Evolutionary conservation across 2,888 invertebrate genomes (phyloP), one percentile per base, ranked within the genome.

Genomic region (Lasioglossum figueresi): DNA sequence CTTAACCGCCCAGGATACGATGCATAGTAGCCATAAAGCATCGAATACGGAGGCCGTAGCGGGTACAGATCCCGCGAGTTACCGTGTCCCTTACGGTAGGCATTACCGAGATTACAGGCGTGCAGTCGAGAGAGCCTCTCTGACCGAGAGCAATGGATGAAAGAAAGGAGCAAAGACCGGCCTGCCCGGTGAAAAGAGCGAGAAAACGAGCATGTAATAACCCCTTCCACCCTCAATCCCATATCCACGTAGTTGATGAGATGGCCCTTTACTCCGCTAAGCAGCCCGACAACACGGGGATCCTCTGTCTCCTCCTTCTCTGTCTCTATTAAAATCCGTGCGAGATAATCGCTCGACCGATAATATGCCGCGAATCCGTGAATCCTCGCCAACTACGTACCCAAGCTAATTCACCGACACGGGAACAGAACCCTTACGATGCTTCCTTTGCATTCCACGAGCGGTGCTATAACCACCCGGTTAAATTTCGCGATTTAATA

Each of bases 11-110:
- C 90, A 83, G 90, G 90, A 92, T 93, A 91, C 91, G 91, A 92
- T 93, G 93, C 93, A 92, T 93, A 91, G 91, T 88, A 91, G 92
- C 88, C 91, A 91, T 93, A 92, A 93, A 93, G 91, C 92, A 92
- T 91, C 87, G 89, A 86, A 84, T 79, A 86, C 85, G 86, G 79
- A 81, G 85, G 71, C 85, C 73, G 79, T 45, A 82, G 79, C 81
- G 68, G 68, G 34, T 37, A 68, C 81, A 80, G 81, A 85, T 88
- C 86, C 82, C 72, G 88, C 84, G 88, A 88, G 88, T 89, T 90
- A 87, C 88, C 90, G 90, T 91, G 91, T 91, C 92, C 88, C 91
- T 91, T 90, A 89, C 88, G 88, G 90, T 91, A 90, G 92, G 90
- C 91, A 93, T 93, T 93, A 93, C 92, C 90, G 90, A 93, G 93